A percentile compares a stretch with the other conserved stretches of the same genome.
These are phyloP conservation scores for Scaptomyza tumidula DNA, from an alignment of 2,888 invertebrate species.

Conservation along the genomic window DNA sequence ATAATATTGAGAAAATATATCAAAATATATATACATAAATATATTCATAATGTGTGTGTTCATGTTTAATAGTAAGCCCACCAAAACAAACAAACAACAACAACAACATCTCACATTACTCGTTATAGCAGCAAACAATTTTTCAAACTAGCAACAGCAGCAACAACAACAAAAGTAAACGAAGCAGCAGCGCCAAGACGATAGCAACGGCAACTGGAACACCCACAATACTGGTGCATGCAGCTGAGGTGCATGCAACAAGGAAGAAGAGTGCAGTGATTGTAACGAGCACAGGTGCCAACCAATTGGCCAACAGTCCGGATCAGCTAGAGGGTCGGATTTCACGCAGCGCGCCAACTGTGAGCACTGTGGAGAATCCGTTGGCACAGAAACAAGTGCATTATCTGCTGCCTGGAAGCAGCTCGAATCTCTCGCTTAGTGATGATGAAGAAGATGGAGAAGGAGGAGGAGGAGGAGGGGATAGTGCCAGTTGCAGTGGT, in stretches of 20 bases:
- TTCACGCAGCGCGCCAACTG: slow-evolving; percentile 11
- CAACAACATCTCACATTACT: slow-evolving; percentile 72
- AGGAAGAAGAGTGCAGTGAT: slow-evolving; percentile 65
- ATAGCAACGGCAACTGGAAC: slow-evolving; percentile 16
- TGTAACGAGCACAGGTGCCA: slow-evolving; percentile 52
- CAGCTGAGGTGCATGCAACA: slow-evolving; percentile 75
- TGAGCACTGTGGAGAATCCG: slow-evolving; percentile 38
- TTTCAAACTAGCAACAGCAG: slow-evolving; percentile 77
- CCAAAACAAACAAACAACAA: slow-evolving; percentile 11
- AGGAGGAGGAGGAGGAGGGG: slow-evolving; percentile 22
- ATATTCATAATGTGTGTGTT: slow-evolving; percentile 13
- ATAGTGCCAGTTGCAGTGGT: slow-evolving; percentile 4
- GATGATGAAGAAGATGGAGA: slow-evolving; percentile 29
- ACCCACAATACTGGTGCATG: slow-evolving; percentile 62
- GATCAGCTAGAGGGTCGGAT: slow-evolving; percentile 38
- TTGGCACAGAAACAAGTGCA: slow-evolving; percentile 60
- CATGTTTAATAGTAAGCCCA: slow-evolving; percentile 52
- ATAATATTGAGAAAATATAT: too few species aligned
- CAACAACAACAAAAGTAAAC: slow-evolving; percentile 42
- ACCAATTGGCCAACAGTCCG: slow-evolving; percentile 42
- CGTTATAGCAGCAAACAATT: slow-evolving; percentile 82
- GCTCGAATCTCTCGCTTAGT: slow-evolving; percentile 12
- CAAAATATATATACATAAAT: too few species aligned
- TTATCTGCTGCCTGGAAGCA: slow-evolving; percentile 45
- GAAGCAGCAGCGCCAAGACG: slow-evolving; percentile 52